phyloP scores from a whole-genome alignment of 2,113 vertebrate species.

The cattle (Bos taurus) region DNA sequence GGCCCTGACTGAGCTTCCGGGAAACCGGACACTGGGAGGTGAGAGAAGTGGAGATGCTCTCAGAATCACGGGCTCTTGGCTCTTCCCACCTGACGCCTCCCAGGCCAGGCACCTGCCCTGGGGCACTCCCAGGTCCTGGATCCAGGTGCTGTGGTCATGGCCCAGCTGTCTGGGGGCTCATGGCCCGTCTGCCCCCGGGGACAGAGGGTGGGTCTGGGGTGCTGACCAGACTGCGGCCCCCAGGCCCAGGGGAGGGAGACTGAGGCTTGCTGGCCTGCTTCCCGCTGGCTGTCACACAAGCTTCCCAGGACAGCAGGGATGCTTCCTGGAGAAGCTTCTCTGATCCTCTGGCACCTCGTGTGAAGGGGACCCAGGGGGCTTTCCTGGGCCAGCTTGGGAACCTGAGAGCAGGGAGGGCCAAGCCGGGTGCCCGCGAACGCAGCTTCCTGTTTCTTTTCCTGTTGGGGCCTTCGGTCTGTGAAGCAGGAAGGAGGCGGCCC shows the following conservation, averaged over 20 bases:
- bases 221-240: not conserved
- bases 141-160: not conserved
- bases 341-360: not conserved
- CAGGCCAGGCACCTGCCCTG: fast-evolving
- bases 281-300: not conserved
- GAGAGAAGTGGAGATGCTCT: not conserved
- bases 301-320: not conserved
- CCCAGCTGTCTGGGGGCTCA: not conserved
- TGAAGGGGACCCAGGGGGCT: not conserved
- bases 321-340: not conserved
- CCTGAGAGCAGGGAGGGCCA: not conserved
- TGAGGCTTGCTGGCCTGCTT: not conserved
- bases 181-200: not conserved
- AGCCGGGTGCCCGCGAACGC: fast-evolving
- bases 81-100: not conserved
- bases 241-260: not conserved
- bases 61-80: too few relatives aligned
- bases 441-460: not conserved
- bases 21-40: not conserved
- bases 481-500: not conserved
- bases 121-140: not conserved
- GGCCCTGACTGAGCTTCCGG: not conserved
- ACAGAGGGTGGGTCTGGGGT: not conserved
- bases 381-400: not conserved
- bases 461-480: not conserved